These are phyloP conservation scores for Anoplophora glabripennis DNA, from an alignment of 1,140 invertebrate genomes.

Conservation along the genomic window DNA sequence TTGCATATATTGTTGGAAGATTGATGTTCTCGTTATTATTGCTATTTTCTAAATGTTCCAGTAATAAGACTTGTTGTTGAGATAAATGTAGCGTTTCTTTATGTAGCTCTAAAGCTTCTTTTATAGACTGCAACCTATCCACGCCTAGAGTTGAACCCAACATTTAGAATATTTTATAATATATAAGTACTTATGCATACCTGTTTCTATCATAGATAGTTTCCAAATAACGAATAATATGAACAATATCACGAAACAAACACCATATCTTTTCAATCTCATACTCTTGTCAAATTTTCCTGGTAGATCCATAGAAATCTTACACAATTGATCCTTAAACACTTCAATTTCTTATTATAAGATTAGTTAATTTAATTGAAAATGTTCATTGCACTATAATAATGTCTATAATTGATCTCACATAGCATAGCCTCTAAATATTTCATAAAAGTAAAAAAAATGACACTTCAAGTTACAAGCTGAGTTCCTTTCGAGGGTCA, in stretches of 20 bases:
- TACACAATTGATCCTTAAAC: neutral
- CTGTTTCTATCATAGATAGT: conserved; percentile 38
- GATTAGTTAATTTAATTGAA: no score
- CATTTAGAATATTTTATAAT: conserved; percentile 2
- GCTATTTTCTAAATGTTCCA: conserved; percentile 32
- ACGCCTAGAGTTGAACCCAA: conserved; percentile 26
- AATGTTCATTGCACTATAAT: no score
- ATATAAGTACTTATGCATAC: conserved; percentile 24
- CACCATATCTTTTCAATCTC: conserved; percentile 17
- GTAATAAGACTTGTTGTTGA: conserved; percentile 38
- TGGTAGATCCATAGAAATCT: conserved; percentile 31
- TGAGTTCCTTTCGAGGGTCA: no score
- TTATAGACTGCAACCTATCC: conserved; percentile 31
- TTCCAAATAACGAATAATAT: conserved; percentile 39
- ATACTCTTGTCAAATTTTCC: conserved; percentile 32
- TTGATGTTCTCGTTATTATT: conserved; percentile 43
- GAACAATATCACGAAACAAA: conserved; percentile 20
- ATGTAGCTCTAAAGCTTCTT: conserved; percentile 37
- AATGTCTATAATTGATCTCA: no score
- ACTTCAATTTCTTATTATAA: neutral
- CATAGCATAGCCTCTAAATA: no score
- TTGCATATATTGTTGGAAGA: conserved; percentile 77
- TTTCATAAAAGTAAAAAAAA: no score
- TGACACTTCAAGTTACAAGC: no score
- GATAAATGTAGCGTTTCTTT: conserved; percentile 42